Conservation (phyloP, 2,888 invertebrate species). For the Endomychus coccineus region DNA sequence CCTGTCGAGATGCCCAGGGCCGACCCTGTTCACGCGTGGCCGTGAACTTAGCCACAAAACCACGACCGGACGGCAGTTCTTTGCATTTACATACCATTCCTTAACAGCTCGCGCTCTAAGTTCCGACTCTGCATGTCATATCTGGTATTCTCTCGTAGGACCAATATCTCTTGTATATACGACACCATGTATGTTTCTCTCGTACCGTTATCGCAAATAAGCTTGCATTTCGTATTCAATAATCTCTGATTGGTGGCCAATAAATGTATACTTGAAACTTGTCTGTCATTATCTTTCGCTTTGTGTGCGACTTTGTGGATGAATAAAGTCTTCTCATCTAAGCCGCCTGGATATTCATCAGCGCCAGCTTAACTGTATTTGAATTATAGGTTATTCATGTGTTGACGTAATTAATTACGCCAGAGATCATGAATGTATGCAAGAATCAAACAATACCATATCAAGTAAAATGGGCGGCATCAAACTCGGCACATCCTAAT, state of each 20-base stretch:
- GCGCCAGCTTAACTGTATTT: no score
- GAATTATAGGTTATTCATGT: no score
- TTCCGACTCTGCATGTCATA: no score
- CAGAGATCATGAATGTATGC: no score
- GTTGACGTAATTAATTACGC: no score
- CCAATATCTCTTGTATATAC: neutral
- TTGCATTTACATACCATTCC: neutral
- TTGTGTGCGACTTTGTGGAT: neutral
- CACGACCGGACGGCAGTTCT: no score
- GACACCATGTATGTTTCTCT: no score
- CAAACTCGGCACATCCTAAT: no score
- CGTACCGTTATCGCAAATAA: conserved; percentile 1
- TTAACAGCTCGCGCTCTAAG: neutral
- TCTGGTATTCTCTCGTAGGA: neutral
- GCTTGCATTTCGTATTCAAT: neutral
- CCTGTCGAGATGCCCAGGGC: neutral
- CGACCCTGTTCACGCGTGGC: neutral
- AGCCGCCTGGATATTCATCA: no score
- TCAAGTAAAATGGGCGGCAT: no score
- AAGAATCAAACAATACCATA: no score
- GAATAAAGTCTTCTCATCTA: conserved; percentile 1
- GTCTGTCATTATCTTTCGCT: neutral
- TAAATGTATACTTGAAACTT: conserved; percentile 1
- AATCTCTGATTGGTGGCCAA: neutral
- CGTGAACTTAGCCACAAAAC: neutral